phyloP scores from a whole-genome alignment of 2,888 invertebrate genomes.

The Diarsia mendica region DNA sequence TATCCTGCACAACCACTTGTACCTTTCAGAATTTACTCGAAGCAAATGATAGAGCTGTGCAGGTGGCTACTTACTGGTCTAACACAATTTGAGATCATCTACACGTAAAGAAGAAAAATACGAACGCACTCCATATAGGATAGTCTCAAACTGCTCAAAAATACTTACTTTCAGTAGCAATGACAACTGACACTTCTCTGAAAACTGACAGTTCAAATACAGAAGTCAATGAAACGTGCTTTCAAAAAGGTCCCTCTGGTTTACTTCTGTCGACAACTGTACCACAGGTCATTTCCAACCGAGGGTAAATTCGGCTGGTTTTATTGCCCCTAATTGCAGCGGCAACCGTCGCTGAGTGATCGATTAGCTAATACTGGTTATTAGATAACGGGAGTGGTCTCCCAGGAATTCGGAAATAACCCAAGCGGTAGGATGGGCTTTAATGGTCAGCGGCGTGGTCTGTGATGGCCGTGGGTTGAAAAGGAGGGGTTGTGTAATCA shows the following conservation, averaged over 20 bases:
- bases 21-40: too few species aligned
- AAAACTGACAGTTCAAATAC: neutral
- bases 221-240: neutral
- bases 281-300: slow-evolving; percentile 50
- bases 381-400: slow-evolving; percentile 37
- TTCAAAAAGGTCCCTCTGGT: neutral
- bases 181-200: neutral
- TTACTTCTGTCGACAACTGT: slow-evolving; percentile 36
- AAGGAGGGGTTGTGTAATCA: neutral
- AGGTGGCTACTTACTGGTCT: too few species aligned
- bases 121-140: neutral
- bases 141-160: neutral
- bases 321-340: slow-evolving; percentile 68
- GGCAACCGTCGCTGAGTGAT: slow-evolving; percentile 58
- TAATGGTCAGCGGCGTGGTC: neutral
- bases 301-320: slow-evolving; percentile 61
- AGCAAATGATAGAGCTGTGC: too few species aligned
- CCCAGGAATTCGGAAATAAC: slow-evolving; percentile 27
- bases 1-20: too few species aligned
- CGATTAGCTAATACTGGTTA: slow-evolving; percentile 49
- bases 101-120: too few species aligned
- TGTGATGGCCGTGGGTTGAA: neutral
- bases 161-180: neutral
- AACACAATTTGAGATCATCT: too few species aligned
- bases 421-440: neutral